Evolutionary conservation across 2,797 vertebrate species (phyloP), one percentile per base, ranked within the genome.

Genomic region (Cuculus canorus): DNA sequence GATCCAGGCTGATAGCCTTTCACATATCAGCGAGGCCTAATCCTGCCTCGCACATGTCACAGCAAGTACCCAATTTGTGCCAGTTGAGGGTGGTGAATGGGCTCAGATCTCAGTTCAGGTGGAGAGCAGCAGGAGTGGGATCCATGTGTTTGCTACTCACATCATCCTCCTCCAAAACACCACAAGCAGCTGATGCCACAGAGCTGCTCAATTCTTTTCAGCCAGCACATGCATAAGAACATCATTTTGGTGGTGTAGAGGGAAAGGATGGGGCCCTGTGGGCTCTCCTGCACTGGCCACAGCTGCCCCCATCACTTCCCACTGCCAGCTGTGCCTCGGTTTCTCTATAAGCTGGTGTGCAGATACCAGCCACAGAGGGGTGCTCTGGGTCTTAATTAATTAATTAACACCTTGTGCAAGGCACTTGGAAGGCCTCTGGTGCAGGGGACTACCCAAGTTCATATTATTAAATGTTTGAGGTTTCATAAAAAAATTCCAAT

Each of bases 331-430:
- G 0, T 91, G 84, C 88, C 94, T 95, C 71, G 2, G 27, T 91
- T 97, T 94, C 91, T 80, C 93, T 65, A 27, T 13, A 41, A 75
- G 27, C 64, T 94, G 86, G 68, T 53, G 75, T 90, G 65, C 95
- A 92, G 64, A 90, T 68, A 95, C 17, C 10, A 24, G 95, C 92
- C 95, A 94, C 94, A 90, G 27, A 95, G 93, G 86, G 96, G 95
- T 96, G 95, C 95, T 95, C 95, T 93, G 88, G 47, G 60, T 81
- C 94, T 92, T 93, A 95, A 97, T 96, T 94, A 96, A 96, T 97
- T 96, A 96, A 95, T 96, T 96, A 96, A 96, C 11, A 17, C 53
- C 81, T 90, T 30, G 13, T 11, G 3, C 33, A 69, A 86, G 68
- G 35, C 21, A 47, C 18, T 76, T 63, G 23, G 56, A 73, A 84